Evolutionary conservation across 2,797 vertebrate species (phyloP), one percentile per base, ranked within the genome.

Genomic region (Cossypha heuglini): DNA sequence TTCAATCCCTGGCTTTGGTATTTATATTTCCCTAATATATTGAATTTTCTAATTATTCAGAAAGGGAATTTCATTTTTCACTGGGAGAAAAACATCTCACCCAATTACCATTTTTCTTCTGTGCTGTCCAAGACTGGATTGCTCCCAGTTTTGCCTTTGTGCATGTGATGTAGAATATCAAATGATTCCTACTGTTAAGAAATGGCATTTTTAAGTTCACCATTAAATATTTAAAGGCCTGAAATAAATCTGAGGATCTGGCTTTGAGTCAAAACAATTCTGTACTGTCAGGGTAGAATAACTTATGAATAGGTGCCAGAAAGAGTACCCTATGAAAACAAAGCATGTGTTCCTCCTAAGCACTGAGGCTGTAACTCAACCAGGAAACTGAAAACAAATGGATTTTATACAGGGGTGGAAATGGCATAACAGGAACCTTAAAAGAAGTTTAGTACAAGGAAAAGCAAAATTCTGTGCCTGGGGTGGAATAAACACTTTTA

Each of bases 291-390:
- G 63, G 9, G 20, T 64, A 38, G 13, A 59, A 64, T 59, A 55
- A 38, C 12, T 67, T 40, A 21, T 22, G 49, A 79, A 75, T 33
- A 49, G 24, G 3, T 79, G n/a, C 25, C 43, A 72, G 26, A 45
- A 18, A 28, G 31, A 48, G 28, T 62, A 57, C 6, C 16, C 17
- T 63, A 7, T 45, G 29, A 52, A 63, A 88, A 57, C 33, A 57
- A 81, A 73, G 6, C 6, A 20, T 0, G 0, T 37, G 13, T 54
- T 76, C 38, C 31, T 54, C n/a, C 15, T 40, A 67, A 88, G 24
- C 4, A 22, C 3, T 46, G 61, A 61, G 33, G 8, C 17, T 85
- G 1, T 20, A 46, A 45, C 37, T 88, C 13, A 73, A 55, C 13
- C 18, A 51, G 26, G 16, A 59, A 75, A 54, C 3, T 24, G 54